phyloP scores from a whole-genome alignment of 2,113 vertebrate genomes.

The Alosa alosa region DNA sequence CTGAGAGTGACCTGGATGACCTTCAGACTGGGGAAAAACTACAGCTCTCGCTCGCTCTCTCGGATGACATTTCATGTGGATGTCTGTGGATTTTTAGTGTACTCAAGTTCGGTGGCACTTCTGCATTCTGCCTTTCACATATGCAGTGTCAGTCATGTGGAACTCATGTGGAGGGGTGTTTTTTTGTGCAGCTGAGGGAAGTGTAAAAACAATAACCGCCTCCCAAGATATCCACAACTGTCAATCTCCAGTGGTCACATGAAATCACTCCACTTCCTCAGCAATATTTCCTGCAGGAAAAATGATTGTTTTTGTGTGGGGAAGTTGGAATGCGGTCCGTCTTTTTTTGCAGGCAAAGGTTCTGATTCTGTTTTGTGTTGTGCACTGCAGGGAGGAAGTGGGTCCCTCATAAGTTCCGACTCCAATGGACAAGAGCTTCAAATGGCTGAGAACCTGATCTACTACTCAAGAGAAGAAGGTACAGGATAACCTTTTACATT shows the following conservation, averaged over 20 bases:
- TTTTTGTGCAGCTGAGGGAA: neutral
- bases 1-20: neutral
- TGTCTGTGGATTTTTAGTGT: neutral
- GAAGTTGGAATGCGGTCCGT: neutral
- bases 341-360: conserved; percentile 25
- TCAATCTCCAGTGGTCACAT: neutral
- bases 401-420: conserved; percentile 47
- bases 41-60: neutral
- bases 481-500: conserved; percentile 20
- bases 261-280: neutral
- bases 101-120: neutral
- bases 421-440: conserved; percentile 71
- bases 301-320: conserved; percentile 20
- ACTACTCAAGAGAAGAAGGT: conserved; percentile 90
- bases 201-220: neutral
- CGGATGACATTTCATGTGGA: neutral
- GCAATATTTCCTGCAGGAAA: conserved; percentile 32
- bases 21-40: neutral
- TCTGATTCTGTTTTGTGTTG: neutral
- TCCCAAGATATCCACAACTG: neutral
- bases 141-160: neutral
- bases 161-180: neutral
- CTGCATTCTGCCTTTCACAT: neutral
- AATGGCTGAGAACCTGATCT: conserved; percentile 95
- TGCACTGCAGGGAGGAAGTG: conserved; percentile 60